Evolutionary conservation across 2,113 vertebrate genomes (phyloP), one percentile per base, ranked within the genome.

Genomic region (Osmerus mordax): DNA sequence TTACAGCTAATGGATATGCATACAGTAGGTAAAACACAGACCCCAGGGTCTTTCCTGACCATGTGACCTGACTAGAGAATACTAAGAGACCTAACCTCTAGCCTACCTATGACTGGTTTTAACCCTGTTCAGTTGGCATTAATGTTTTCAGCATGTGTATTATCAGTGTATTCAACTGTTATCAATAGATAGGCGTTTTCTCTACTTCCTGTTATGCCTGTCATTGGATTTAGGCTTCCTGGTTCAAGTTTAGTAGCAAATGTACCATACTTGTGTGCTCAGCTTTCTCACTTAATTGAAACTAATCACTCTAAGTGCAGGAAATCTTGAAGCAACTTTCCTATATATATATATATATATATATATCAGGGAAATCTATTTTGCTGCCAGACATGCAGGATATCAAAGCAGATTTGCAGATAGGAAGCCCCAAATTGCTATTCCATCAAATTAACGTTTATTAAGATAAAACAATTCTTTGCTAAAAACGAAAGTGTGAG

Each of bases 391-490:
- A 84, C 82, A 82, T 80, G 74, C 80, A 76, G 65, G 81, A 83
- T 84, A 85, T 86, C 81, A 84, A 80, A 85, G 74, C 78, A 81
- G 89, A 91, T 90, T 67, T 23, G 9, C 15, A 89, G 89, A 90
- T 87, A 89, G 74, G 84, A 69, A 75, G 74, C 71, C 67, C 78
- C 67, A 78, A 81, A 83, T 81, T 82, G 81, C 80, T 75, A 87
- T 87, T 88, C 88, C 75, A 88, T 90, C 87, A 88, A 88, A 88
- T 89, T 86, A 91, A 79, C 75, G 64, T 87, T 83, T 82, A 81
- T 83, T 70, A 86, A 88, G 90, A 91, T 91, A 87, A 91, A 87
- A 83, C 75, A 72, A 88, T 82, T 83, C 71, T 68, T 64, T n/a
- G 85, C 89, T 90, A 83, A 60, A 56, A 64, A 73, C 28, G 79